These are phyloP conservation scores for Chaenogobius annularis DNA, from an alignment of 2,113 vertebrate species.

Conservation along the genomic window DNA sequence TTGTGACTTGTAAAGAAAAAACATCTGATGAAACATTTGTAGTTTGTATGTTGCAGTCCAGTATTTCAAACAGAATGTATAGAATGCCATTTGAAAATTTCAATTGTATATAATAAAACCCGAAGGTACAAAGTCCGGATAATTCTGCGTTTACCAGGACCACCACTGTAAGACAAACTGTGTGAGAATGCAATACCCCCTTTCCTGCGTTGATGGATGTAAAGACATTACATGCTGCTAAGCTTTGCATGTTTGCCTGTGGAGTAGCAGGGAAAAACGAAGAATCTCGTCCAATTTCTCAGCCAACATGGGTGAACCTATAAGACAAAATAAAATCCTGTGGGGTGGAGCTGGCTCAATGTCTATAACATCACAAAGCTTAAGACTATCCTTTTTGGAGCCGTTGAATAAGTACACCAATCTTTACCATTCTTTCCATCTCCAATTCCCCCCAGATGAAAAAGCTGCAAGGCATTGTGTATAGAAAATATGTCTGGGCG, in stretches of 20 bases:
- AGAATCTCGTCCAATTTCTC: constrained; percentile 54
- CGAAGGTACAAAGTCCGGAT: constrained; percentile 32
- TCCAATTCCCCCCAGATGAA: not conserved
- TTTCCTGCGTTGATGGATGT: constrained; percentile 53
- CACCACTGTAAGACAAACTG: constrained; percentile 53
- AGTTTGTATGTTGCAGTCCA: not conserved
- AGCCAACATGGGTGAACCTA: constrained; percentile 45
- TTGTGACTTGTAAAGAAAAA: not conserved
- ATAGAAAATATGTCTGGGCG: not conserved
- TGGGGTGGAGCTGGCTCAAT: constrained; percentile 27
- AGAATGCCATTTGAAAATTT: not conserved
- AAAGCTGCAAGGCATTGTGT: not conserved
- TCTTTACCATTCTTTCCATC: not conserved
- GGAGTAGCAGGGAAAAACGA: constrained; percentile 38
- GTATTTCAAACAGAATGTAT: not conserved
- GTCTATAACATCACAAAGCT: constrained; percentile 33
- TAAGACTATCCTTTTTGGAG: constrained; percentile 28
- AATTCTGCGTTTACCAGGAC: constrained; percentile 37
- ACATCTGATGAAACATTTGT: not conserved
- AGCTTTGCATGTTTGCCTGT: constrained; percentile 54
- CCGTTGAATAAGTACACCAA: not conserved
- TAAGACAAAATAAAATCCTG: constrained; percentile 10
- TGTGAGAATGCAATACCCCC: constrained; percentile 27
- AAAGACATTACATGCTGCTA: constrained; percentile 57
- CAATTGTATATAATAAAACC: constrained; percentile 7